Base-by-base conservation (phyloP, 2,888 invertebrate species). In the Hirtodrosophila histrioides region DNA sequence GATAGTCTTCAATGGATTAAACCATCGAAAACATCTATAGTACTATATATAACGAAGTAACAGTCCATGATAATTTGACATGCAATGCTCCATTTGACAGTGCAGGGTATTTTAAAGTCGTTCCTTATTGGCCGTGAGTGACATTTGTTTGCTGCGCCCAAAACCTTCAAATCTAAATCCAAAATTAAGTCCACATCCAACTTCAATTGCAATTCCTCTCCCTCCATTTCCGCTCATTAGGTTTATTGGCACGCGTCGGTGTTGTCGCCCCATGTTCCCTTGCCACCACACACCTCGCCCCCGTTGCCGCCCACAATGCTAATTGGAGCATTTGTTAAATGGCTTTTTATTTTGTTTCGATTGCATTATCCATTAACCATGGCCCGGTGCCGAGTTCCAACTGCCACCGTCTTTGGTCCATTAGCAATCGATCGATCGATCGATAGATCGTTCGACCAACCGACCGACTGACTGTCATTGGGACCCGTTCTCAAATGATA, bases 271-370 rank as follows among this genome's bases (percentile, higher is more conserved):
- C n/a, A n/a, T n/a, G n/a, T 9, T 8, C 8, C 2, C 35, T 27
- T 27, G 11, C 49, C 8, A 17, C 17, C 17, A 1, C 17, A 17
- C 17, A 27, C n/a, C 7, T 10, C 17, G 7, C 3, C 12, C 41
- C 31, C 7, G 11, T 35, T 12, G 23, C 36, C 57, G 55, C 72
- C 69, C 62, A 54, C 75, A 67, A 46, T 33, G 40, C 58, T 79
- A 79, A 77, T 77, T 77, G 76, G 73, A 77, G 57, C 69, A 56
- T 78, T 75, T 76, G 69, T 65, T 78, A 63, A 63, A 60, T 57
- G 51, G 63, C 44, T 69, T 51, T 60, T 56, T 35, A 40, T 0
- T 9, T 31, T 31, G 60, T 31, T 50, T 65, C 53, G 65, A 65
- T 61, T 74, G 75, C 56, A 55, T 50, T 40, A 10, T 35, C 57